A percentile compares a stretch with the other conserved stretches of the same genome.
These are phyloP conservation scores for Varanus salvator DNA, from an alignment of 2,113 vertebrate species.

Conservation along the genomic window DNA sequence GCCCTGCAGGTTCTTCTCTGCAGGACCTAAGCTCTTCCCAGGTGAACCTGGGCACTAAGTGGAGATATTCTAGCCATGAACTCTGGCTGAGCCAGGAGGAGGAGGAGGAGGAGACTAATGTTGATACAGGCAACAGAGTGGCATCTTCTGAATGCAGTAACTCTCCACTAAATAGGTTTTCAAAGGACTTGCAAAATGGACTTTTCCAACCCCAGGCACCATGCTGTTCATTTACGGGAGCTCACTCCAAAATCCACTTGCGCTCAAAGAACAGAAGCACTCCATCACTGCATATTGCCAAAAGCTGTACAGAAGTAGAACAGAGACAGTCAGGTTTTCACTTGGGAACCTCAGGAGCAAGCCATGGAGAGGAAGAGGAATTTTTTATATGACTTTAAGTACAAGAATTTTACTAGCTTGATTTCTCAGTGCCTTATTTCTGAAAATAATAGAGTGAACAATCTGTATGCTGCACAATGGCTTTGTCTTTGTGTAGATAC, in stretches of 20 bases:
- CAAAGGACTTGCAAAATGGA: slow-evolving; percentile 42
- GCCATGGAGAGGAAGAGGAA: slow-evolving; percentile 62
- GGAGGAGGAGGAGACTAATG: slow-evolving; percentile 82
- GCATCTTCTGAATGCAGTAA: neutral
- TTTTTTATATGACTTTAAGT: slow-evolving; percentile 79
- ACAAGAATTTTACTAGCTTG: neutral
- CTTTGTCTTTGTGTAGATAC: neutral
- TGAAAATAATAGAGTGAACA: neutral
- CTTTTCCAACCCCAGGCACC: neutral
- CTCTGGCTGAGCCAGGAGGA: slow-evolving; percentile 50
- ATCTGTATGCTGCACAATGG: neutral
- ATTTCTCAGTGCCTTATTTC: neutral
- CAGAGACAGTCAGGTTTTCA: neutral
- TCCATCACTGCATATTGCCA: neutral
- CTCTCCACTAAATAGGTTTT: slow-evolving; percentile 44
- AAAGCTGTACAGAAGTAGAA: neutral
- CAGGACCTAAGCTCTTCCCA: neutral
- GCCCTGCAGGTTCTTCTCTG: slow-evolving; percentile 27
- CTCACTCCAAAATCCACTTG: neutral
- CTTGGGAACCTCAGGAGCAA: neutral
- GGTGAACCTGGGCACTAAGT: slow-evolving; percentile 13
- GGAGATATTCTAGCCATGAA: slow-evolving; percentile 39
- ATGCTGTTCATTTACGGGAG: neutral
- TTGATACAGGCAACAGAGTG: slow-evolving; percentile 85
- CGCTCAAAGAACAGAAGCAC: neutral